These are phyloP conservation scores for Aegithalos caudatus DNA, from an alignment of 2,113 vertebrate genomes.

Conservation along the genomic window DNA sequence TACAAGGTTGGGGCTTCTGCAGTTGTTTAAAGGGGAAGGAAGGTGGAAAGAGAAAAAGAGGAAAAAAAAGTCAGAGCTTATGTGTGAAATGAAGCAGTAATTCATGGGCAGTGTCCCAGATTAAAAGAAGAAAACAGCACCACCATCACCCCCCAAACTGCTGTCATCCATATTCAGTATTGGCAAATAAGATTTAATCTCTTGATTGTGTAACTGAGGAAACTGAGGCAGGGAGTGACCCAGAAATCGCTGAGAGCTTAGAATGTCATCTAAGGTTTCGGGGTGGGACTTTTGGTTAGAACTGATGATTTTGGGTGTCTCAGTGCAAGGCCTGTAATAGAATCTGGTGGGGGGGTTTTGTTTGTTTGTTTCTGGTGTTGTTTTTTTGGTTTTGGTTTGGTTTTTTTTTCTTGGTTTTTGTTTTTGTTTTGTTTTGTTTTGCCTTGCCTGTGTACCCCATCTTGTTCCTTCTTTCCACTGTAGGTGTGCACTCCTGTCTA, in stretches of 20 bases:
- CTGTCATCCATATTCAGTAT: neutral
- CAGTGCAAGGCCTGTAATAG: neutral
- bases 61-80: neutral
- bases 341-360: neutral
- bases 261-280: neutral
- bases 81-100: neutral
- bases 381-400: too few species aligned
- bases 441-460: accelerated
- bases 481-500: neutral
- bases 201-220: neutral
- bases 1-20: neutral
- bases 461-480: neutral
- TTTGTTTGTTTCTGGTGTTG: too few species aligned
- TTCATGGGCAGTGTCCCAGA: neutral
- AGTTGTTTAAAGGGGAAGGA: neutral
- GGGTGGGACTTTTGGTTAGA: neutral
- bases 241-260: neutral
- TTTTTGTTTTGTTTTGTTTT: too few species aligned
- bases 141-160: neutral
- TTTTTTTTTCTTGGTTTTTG: too few species aligned
- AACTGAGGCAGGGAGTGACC: neutral
- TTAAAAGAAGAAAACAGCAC: neutral
- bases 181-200: neutral
- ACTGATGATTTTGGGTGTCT: neutral
- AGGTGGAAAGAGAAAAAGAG: too few species aligned